Conservation (phyloP, 2,888 invertebrate genomes). For the Caenorhabditis sp. region DNA sequence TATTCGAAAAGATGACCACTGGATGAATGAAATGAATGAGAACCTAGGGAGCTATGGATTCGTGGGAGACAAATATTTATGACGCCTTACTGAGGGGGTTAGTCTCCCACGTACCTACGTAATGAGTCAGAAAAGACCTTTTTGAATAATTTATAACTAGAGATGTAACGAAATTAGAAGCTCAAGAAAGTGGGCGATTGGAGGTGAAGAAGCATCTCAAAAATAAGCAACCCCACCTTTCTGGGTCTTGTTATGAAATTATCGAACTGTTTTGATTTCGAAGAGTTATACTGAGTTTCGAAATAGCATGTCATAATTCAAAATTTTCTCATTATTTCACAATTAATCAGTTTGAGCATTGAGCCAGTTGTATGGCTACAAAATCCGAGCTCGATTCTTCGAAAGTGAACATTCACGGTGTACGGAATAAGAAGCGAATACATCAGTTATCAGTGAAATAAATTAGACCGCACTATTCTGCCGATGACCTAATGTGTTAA, state of each 20-base stretch:
- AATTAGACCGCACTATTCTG: not conserved
- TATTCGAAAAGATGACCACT: not conserved
- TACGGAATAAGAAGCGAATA: not conserved
- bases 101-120: conserved; percentile 4
- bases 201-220: not conserved
- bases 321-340: conserved; percentile 6
- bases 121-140: conserved; percentile 22
- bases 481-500: conserved; percentile 27
- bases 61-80: conserved; percentile 14
- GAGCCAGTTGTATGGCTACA: not conserved
- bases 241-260: conserved; percentile 8
- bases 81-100: conserved; percentile 4
- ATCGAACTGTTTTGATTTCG: conserved; percentile 5
- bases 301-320: not conserved
- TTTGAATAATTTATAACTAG: not conserved
- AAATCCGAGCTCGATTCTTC: too few species aligned
- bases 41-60: not conserved
- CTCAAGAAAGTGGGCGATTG: not conserved
- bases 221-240: not conserved
- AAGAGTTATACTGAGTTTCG: conserved; percentile 7
- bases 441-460: conserved; percentile 12
- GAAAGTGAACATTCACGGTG: not conserved
- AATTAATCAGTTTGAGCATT: not conserved
- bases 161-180: not conserved
- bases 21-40: not conserved